Evolutionary conservation across 2,888 invertebrate species (phyloP), one percentile per base, ranked within the genome.

Genomic region (Chrysolina oricalcia): DNA sequence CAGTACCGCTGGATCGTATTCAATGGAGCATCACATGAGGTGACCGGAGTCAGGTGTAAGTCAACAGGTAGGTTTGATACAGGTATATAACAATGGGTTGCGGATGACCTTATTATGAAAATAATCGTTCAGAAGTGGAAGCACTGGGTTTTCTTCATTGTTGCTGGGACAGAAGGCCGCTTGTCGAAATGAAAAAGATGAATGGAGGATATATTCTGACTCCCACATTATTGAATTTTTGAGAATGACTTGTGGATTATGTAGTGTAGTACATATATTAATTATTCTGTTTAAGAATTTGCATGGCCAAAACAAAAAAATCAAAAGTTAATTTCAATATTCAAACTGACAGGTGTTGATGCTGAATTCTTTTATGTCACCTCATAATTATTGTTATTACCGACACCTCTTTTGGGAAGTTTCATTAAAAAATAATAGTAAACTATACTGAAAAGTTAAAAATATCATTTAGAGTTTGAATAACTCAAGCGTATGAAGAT

Each of bases 41-140:
- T 27, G 27, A 23, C 15, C 15, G 59, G 59, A 35, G 66, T 46
- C 67, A 50, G 67, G 50, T 67, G 67, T 40, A 67, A 67, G 40
- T 53, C 68, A 53, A 68, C 68, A 68, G 68, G 68, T 68, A 68
- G 68, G 53, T 53, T 40, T 50, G 50, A 67, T 67, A 46, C 67
- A 67, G 67, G 67, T 48, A 67, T 50, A 50, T 40, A 68, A 68
- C 68, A 68, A 68, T 68, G 68, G 59, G 59, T n/a, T 59, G 27
- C 10, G 59, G 59, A 59, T 59, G 59, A 59, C 59, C 59, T 68
- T 68, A 68, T 53, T 53, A 68, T 53, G 53, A 68, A 62, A 74
- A 70, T 70, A 71, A 43, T 70, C 35, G 70, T 70, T 70, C 69
- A 70, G 62, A 66, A 59, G 70, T 70, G 46, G 65, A 46, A 59